Percentiles rank a stretch among this genome's conserved stretches.
Conservation (phyloP, 2,797 vertebrate species). For the Diglossa cyanea region DNA sequence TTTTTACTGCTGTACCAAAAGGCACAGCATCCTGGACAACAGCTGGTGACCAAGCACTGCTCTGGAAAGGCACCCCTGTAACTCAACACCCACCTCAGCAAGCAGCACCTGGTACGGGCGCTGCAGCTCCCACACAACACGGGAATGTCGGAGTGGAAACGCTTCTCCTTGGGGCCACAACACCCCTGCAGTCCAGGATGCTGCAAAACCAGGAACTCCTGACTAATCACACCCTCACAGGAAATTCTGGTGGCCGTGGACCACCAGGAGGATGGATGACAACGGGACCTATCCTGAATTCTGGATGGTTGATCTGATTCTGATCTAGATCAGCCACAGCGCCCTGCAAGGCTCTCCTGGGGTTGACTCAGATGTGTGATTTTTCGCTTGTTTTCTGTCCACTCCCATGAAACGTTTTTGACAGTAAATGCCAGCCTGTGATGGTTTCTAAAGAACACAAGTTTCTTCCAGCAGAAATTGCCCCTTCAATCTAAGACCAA, state of each 20-base stretch:
- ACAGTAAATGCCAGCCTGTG: background rate
- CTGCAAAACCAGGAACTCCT: background rate
- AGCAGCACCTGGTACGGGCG: accelerated
- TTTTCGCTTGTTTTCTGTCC: background rate
- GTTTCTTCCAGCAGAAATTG: background rate
- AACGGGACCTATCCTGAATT: accelerated
- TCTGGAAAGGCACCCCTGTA: background rate
- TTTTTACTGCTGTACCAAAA: background rate
- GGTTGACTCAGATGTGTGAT: background rate
- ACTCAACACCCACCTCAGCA: background rate
- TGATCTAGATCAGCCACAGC: accelerated
- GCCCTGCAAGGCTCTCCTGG: accelerated
- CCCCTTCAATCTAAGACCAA: background rate
- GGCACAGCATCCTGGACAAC: background rate
- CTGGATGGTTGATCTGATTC: background rate
- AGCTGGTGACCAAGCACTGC: background rate
- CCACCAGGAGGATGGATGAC: background rate
- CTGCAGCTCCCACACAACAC: accelerated
- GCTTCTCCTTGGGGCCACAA: accelerated
- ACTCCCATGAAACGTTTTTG: background rate
- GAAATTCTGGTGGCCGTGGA: background rate
- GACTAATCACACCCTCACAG: accelerated
- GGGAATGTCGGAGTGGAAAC: accelerated
- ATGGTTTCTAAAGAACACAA: background rate
- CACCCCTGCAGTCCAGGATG: background rate